These are phyloP conservation scores for Oxyteleia sp. DNA, from an alignment of 2,888 invertebrate species.

Conservation along the genomic window DNA sequence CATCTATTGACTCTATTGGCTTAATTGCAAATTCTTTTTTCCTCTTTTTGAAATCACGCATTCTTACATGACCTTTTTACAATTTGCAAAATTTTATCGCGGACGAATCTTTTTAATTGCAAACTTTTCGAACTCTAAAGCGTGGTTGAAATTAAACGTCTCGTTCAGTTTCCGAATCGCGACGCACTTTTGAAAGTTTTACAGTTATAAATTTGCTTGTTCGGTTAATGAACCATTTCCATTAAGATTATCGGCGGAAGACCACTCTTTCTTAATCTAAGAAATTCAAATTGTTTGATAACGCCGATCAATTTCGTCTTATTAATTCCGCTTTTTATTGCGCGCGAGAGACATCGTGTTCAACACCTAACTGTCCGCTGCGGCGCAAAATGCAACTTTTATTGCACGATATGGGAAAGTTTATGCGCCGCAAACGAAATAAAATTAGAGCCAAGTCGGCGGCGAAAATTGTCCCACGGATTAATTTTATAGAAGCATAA, in stretches of 20 bases:
- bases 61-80: background rate
- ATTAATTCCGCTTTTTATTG: slow-evolving; percentile 14
- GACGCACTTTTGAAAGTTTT: slow-evolving; percentile 30
- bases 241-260: slow-evolving; percentile 37
- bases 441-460: too few species aligned
- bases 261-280: slow-evolving; percentile 33
- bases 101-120: too few species aligned
- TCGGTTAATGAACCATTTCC: slow-evolving; percentile 40
- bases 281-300: slow-evolving; percentile 19
- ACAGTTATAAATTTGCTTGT: slow-evolving; percentile 14
- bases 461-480: too few species aligned
- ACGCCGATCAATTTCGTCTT: slow-evolving; percentile 13
- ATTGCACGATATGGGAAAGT: too few species aligned
- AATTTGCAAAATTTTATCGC: background rate
- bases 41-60: background rate
- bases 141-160: background rate
- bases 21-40: slow-evolving; percentile 38
- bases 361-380: background rate
- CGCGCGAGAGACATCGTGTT: background rate
- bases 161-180: background rate
- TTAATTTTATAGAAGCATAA: too few species aligned
- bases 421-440: too few species aligned
- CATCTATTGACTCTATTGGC: slow-evolving; percentile 50
- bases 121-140: too few species aligned
- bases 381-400: too few species aligned